phyloP scores from a whole-genome alignment of 2,797 vertebrate genomes.

The Lophotriccus pileatus region DNA sequence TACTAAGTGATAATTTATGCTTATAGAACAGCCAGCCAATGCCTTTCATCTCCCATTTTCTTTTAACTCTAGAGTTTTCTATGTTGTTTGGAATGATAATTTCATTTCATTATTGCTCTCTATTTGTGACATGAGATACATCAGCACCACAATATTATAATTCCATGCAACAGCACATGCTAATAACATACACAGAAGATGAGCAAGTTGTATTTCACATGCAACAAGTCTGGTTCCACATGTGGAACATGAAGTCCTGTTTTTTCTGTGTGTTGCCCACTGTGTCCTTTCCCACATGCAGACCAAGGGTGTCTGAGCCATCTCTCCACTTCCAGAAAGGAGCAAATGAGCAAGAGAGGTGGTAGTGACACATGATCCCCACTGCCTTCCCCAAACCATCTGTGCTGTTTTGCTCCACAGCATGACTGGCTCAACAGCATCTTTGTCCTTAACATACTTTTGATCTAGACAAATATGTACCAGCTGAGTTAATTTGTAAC shows the following conservation, averaged over 20 bases:
- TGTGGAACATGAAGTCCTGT: neutral
- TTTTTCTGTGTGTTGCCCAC: neutral
- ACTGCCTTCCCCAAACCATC: neutral
- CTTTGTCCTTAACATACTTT: neutral
- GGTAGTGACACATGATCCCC: neutral
- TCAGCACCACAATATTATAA: neutral
- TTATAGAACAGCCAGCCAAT: neutral
- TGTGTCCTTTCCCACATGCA: neutral
- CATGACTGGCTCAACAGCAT: neutral
- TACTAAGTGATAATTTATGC: neutral
- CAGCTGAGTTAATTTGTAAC: neutral
- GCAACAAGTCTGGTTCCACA: neutral
- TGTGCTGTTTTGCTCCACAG: neutral
- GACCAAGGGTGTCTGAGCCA: neutral
- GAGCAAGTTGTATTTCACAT: neutral
- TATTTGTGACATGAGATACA: neutral
- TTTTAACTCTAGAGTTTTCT: neutral
- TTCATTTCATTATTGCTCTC: neutral
- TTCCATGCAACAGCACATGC: neutral
- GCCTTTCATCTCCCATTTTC: neutral
- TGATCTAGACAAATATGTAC: neutral
- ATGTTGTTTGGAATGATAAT: neutral
- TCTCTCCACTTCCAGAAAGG: neutral
- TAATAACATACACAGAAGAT: neutral
- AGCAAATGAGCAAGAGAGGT: neutral